These are phyloP conservation scores for Perca fluviatilis DNA, from an alignment of 2,113 vertebrate genomes.

Conservation along the genomic window DNA sequence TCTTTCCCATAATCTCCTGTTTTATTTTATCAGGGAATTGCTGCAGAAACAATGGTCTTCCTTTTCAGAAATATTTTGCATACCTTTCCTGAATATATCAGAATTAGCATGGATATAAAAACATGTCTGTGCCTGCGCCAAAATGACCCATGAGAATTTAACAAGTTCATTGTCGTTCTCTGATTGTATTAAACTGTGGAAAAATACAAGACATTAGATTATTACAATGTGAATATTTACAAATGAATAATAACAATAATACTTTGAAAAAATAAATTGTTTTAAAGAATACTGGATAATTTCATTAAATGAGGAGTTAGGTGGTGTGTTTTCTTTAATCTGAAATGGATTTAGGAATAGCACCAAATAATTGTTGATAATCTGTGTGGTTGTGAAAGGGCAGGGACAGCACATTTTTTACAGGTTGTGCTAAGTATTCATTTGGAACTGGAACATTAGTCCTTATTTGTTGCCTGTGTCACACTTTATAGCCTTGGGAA, in stretches of 20 bases:
- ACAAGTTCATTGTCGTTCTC: neutral
- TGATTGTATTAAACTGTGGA: neutral
- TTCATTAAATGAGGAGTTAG: neutral
- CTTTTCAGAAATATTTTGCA: conserved; percentile 49
- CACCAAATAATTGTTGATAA: conserved; percentile 55
- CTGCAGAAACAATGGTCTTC: conserved; percentile 56
- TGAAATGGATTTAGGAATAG: conserved; percentile 29
- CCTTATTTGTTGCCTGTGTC: conserved; percentile 78
- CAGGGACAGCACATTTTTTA: conserved; percentile 63
- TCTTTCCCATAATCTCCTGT: conserved; percentile 45
- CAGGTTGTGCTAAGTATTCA: conserved; percentile 74
- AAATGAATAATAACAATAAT: neutral
- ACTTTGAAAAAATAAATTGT: neutral
- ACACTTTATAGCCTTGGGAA: conserved; percentile 78
- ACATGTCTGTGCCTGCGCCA: conserved; percentile 30
- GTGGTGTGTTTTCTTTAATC: conserved; percentile 20
- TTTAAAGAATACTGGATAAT: neutral
- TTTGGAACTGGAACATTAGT: conserved; percentile 75
- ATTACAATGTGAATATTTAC: neutral
- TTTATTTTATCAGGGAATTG: conserved; percentile 59
- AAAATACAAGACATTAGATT: neutral
- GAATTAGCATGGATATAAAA: conserved; percentile 58
- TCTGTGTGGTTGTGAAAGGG: conserved; percentile 53
- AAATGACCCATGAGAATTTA: conserved; percentile 11
- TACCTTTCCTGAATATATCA: conserved; percentile 39